A percentile compares a stretch with the other conserved stretches of the same genome.
Conservation (phyloP, 2,888 invertebrate species). For the Incurvaria masculella region DNA sequence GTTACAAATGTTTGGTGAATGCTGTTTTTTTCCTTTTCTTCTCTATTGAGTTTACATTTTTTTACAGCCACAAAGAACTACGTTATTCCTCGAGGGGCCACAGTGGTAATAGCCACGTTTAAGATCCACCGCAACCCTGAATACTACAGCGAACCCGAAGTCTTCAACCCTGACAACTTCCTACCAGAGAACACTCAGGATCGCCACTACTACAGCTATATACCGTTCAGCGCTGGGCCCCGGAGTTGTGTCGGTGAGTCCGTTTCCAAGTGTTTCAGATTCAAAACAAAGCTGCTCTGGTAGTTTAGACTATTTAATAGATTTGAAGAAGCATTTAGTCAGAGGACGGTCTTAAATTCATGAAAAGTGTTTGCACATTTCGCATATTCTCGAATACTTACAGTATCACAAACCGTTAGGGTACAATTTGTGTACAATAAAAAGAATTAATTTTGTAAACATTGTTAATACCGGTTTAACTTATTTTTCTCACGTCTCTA, state of each 20-base stretch:
- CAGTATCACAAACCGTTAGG: no score
- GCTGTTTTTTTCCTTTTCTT: constrained; percentile 8
- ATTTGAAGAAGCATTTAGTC: no score
- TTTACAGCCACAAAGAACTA: constrained; percentile 59
- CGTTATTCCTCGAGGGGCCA: constrained; percentile 65
- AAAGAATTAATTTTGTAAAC: no score
- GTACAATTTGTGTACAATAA: no score
- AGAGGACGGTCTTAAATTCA: no score
- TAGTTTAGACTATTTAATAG: no score
- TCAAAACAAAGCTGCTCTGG: no score
- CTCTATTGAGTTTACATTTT: constrained; percentile 7
- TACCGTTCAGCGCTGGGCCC: constrained; percentile 80
- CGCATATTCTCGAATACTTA: no score
- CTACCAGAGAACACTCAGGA: constrained; percentile 70
- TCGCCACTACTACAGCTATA: constrained; percentile 75
- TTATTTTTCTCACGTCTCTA: no score
- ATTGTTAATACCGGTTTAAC: no score
- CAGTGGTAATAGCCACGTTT: constrained; percentile 64
- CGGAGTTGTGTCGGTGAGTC: constrained; percentile 71
- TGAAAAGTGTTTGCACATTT: no score
- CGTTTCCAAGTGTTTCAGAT: background rate
- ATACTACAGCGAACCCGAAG: constrained; percentile 66
- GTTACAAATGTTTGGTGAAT: constrained; percentile 2
- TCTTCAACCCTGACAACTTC: constrained; percentile 78
- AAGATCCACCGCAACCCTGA: constrained; percentile 65